Conservation (phyloP, 2,113 vertebrate species). For the Pachyramphus minor region DNA sequence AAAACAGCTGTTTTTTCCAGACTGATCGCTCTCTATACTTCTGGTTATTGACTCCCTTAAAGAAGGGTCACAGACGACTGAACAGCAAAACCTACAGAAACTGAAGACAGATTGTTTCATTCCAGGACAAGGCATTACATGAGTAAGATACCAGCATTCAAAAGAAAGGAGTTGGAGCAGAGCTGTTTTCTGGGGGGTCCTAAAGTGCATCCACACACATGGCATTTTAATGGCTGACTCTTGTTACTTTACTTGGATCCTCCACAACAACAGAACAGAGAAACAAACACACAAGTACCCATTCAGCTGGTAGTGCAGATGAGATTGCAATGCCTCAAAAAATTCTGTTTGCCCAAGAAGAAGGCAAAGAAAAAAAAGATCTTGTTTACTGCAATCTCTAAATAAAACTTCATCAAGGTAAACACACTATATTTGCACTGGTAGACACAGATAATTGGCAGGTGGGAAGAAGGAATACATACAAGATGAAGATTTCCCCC, state of each 20-base stretch:
- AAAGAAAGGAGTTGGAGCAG: background rate
- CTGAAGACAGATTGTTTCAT: background rate
- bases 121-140: background rate
- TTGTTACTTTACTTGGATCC: background rate
- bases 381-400: background rate
- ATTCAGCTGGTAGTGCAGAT: background rate
- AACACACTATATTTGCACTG: background rate
- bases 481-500: background rate
- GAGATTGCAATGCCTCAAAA: background rate
- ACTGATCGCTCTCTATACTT: background rate
- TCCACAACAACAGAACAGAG: background rate
- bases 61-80: background rate
- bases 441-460: background rate
- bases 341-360: background rate
- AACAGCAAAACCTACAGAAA: background rate
- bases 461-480: background rate
- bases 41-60: background rate
- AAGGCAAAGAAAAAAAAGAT: background rate
- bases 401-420: background rate
- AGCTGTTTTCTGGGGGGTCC: background rate
- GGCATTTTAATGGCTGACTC: background rate
- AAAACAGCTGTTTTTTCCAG: background rate
- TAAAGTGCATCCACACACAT: background rate
- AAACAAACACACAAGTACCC: background rate
- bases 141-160: background rate